Evolutionary conservation across 2,113 vertebrate species (phyloP), one percentile per base, ranked within the genome.

Genomic region (Fregata magnificens): DNA sequence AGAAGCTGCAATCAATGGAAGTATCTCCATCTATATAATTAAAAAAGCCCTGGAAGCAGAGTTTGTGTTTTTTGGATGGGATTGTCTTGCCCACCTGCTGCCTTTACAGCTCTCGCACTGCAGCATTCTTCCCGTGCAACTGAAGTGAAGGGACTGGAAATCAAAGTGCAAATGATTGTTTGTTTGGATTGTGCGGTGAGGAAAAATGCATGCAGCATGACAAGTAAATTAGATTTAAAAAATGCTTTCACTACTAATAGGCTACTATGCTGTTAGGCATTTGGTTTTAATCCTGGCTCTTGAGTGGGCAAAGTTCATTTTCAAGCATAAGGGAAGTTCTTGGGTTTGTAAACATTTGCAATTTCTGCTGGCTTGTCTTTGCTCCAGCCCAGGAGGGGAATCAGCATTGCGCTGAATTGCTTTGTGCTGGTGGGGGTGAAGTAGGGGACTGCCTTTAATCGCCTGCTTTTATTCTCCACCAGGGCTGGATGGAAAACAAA

Each of bases 261-360:
- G 58, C 74, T 94, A 44, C 82, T 90, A 0, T 89, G 32, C n/a
- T 47, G 13, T 71, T 83, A 91, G n/a, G 42, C 50, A 36, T 95
- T 95, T 93, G 59, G 22, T 91, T 97, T 91, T 90, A 90, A 96
- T 90, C 59, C 52, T 56, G 89, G 80, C 50, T 91, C 34, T 82
- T 0, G 0, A 71, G 59, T 77, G 42, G 38, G n/a, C 50, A 67
- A 62, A 62, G 66, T 90, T 79, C 26, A 29, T 50, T 91, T 90
- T 61, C 58, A 63, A 71, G 34, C 49, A 44, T 65, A 70, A 86
- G 45, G 38, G 78, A 42, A 45, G 50, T 82, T 95, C 36, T 73
- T 91, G 45, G 24, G n/a, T 84, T 93, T 94, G 77, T 79, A 90
- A 85, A 73, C 32, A 31, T 61, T 84, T 69, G 59, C 47, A 50